Conservation (phyloP, 2,797 vertebrate genomes). For the Pseudotriccus pelzelni region DNA sequence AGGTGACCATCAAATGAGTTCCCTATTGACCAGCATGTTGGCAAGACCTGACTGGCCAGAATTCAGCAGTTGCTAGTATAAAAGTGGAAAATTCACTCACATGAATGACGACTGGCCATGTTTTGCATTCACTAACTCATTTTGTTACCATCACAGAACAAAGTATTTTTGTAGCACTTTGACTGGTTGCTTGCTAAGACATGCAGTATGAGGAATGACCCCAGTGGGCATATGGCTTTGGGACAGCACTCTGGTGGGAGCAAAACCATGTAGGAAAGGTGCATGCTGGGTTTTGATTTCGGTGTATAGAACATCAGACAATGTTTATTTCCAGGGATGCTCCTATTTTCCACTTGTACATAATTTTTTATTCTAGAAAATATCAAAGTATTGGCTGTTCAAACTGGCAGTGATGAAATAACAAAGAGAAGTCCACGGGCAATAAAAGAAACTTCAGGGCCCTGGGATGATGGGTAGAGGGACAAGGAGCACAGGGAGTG, state of each 20-base stretch:
- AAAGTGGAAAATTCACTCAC: not conserved
- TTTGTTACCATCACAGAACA: not conserved
- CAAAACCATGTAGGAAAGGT: not conserved
- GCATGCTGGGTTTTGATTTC: not conserved
- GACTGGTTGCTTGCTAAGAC: not conserved
- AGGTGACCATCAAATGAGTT: not conserved
- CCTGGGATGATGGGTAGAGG: not conserved
- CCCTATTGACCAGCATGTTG: not conserved
- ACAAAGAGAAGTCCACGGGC: not conserved
- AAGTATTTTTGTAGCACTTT: not conserved
- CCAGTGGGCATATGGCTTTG: not conserved
- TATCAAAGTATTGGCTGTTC: not conserved
- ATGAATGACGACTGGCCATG: not conserved
- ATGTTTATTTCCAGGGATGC: not conserved
- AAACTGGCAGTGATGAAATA: not conserved
- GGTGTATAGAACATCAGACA: not conserved
- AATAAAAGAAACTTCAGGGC: not conserved
- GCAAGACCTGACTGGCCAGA: not conserved
- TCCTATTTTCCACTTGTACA: not conserved
- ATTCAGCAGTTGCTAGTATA: not conserved
- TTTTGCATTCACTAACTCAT: not conserved
- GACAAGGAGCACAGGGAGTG: not conserved
- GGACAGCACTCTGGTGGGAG: not conserved
- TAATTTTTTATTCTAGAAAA: not conserved
- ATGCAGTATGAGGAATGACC: not conserved